Evolutionary conservation across 92 coral and sea anemone species (phyloP).

Genomic region (Siderastrea siderea): DNA sequence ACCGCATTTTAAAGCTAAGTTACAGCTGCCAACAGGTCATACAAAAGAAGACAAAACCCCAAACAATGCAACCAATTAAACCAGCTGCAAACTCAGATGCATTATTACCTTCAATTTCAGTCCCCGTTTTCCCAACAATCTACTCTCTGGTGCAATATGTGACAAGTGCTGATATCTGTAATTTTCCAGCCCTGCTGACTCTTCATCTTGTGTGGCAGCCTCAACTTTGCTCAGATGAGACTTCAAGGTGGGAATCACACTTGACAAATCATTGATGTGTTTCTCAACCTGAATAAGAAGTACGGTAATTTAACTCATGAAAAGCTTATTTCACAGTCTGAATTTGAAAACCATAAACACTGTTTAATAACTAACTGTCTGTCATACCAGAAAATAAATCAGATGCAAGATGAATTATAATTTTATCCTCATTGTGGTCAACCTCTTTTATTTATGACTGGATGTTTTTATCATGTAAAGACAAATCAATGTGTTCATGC

Average conservation of each 20-base stretch:
- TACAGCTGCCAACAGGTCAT: not conserved
- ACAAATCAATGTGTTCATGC: not conserved
- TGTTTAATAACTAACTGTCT: no score
- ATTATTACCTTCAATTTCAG: conserved; percentile 87
- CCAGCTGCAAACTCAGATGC: no score
- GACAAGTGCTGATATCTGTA: conserved; percentile 89
- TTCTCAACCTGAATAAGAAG: conserved; percentile 72
- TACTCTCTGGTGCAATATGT: conserved; percentile 88
- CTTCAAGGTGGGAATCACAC: conserved; percentile 85
- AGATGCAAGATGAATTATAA: not conserved
- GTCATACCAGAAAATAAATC: not conserved
- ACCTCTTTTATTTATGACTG: no score
- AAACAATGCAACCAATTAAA: not conserved
- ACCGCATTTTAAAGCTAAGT: no score
- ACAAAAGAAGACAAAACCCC: not conserved
- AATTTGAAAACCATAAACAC: not conserved
- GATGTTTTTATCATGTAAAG: not conserved
- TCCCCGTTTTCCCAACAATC: conserved; percentile 92
- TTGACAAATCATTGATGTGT: conserved; percentile 79
- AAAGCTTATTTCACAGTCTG: not conserved
- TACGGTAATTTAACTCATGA: not conserved
- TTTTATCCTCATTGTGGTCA: no score
- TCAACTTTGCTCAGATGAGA: conserved; percentile 67
- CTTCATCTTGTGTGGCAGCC: conserved; percentile 64
- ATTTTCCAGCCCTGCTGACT: conserved; percentile 71